phyloP scores from a whole-genome alignment of 2,113 vertebrate genomes.

The Eulacestoma nigropectus region DNA sequence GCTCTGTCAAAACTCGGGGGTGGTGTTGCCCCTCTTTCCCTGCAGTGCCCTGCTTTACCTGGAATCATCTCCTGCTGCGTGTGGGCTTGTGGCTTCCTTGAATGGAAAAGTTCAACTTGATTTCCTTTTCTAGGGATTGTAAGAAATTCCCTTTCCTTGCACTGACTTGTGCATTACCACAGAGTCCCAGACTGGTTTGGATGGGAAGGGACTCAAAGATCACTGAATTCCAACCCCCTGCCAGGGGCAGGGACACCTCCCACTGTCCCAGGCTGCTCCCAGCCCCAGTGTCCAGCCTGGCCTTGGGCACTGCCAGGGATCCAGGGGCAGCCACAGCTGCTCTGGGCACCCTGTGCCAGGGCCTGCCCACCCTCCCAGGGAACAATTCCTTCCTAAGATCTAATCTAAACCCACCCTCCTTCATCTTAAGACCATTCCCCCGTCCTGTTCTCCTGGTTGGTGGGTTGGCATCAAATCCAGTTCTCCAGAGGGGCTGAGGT shows the following conservation, averaged over 20 bases:
- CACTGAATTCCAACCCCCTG: neutral
- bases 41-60: neutral
- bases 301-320: neutral
- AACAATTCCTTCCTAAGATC: neutral
- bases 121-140: neutral
- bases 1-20: neutral
- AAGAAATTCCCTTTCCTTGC: neutral
- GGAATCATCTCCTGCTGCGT: neutral
- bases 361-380: neutral
- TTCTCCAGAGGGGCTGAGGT: neutral
- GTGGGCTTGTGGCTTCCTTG: neutral
- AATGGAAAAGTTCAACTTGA: neutral
- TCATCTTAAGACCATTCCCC: neutral
- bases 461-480: neutral
- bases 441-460: neutral
- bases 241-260: rapidly evolving
- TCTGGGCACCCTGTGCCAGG: neutral
- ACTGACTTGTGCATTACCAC: neutral
- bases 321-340: neutral
- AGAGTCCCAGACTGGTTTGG: neutral
- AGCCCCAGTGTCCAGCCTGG: neutral
- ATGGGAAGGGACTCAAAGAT: neutral
- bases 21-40: neutral
- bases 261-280: rapidly evolving
- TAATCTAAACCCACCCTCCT: neutral